Conservation (phyloP, 2,113 vertebrate species). For the Nycticebus coucang region DNA sequence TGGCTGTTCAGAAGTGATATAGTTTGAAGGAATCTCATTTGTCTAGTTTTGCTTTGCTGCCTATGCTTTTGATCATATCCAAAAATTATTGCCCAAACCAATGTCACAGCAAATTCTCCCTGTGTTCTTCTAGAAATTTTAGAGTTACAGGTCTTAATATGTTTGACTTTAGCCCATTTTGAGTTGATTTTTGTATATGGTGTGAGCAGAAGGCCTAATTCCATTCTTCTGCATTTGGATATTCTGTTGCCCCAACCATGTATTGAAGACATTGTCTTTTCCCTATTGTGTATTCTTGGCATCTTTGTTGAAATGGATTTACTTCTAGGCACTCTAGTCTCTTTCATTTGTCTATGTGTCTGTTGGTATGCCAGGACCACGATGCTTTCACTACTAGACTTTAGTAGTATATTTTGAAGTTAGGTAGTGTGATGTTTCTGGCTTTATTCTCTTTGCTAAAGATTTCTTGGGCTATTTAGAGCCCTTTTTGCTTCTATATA, state of each 20-base stretch:
- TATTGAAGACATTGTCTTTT: not conserved
- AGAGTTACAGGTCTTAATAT: no score
- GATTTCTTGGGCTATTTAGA: not conserved
- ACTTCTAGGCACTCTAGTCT: not conserved
- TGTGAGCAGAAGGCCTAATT: not conserved
- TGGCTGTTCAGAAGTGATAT: not conserved
- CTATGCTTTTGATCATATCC: not conserved
- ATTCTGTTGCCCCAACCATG: not conserved
- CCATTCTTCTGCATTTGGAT: not conserved
- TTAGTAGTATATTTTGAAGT: not conserved
- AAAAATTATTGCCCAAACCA: not conserved
- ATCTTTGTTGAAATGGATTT: not conserved
- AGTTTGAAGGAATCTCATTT: not conserved
- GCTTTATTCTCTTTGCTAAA: not conserved
- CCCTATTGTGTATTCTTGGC: not conserved
- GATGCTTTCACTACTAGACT: not conserved
- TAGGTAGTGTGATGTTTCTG: not conserved
- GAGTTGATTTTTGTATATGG: not conserved
- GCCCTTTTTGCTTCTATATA: not conserved
- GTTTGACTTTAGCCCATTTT: not conserved
- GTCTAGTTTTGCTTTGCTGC: not conserved
- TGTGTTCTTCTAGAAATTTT: not conserved
- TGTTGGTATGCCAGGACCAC: not conserved
- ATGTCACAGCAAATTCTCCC: not conserved
- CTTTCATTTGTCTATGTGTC: not conserved